Conservation (phyloP, 2,888 invertebrate species). For the Apodemia duryi region DNA sequence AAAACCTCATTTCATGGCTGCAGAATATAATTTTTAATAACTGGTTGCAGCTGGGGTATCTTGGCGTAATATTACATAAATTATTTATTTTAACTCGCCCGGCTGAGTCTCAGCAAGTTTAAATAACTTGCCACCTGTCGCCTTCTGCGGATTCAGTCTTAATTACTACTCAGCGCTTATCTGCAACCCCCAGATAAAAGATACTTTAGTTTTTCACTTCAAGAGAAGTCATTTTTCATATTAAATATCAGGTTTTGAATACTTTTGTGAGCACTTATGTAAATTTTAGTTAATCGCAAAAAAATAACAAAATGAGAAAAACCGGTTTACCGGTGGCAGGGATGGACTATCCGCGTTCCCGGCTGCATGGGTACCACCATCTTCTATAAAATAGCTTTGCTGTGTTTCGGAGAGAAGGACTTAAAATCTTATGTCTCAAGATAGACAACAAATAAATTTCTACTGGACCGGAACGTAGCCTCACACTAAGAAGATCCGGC, state of each 20-base stretch:
- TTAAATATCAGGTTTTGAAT: slow-evolving; percentile 8
- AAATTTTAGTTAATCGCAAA: too few relatives aligned
- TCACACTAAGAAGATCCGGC: too few relatives aligned
- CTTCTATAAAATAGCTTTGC: too few relatives aligned
- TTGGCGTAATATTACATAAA: slow-evolving; percentile 19
- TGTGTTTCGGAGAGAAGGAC: too few relatives aligned
- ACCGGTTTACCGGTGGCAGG: too few relatives aligned
- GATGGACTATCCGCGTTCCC: too few relatives aligned
- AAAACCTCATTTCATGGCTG: neutral
- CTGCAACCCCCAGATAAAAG: slow-evolving; percentile 27
- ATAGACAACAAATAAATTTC: too few relatives aligned
- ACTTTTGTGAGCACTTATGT: neutral
- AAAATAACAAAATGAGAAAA: too few relatives aligned
- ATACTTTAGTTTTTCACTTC: slow-evolving; percentile 14
- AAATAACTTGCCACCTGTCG: slow-evolving; percentile 71
- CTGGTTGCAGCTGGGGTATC: slow-evolving; percentile 9
- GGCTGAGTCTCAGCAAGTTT: slow-evolving; percentile 34
- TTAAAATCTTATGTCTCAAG: too few relatives aligned
- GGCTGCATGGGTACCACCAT: too few relatives aligned
- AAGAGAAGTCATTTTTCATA: slow-evolving; percentile 13
- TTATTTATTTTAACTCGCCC: slow-evolving; percentile 20
- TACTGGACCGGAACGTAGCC: too few relatives aligned
- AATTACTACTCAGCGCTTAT: slow-evolving; percentile 44
- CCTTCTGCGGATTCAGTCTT: slow-evolving; percentile 50
- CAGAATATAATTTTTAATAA: slow-evolving; percentile 9